A percentile compares a stretch with the other conserved stretches of the same genome.
These are phyloP conservation scores for Lophochroa leadbeateri DNA, from an alignment of 2,113 vertebrate species.

Conservation along the genomic window DNA sequence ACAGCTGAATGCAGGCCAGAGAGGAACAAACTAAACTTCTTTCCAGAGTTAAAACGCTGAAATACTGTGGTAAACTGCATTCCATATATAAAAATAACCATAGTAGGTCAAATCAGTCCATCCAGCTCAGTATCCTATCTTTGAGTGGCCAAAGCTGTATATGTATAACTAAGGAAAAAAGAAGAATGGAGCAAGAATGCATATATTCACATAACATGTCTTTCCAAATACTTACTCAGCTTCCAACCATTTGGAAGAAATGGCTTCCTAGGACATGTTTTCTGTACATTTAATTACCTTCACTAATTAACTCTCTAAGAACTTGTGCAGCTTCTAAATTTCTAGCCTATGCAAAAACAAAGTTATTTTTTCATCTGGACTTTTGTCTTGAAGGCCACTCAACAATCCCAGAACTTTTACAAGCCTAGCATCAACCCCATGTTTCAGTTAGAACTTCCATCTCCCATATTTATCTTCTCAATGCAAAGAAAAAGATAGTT, in stretches of 20 bases:
- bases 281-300: background rate
- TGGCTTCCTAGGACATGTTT: background rate
- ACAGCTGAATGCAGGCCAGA: background rate
- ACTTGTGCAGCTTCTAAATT: background rate
- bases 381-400: background rate
- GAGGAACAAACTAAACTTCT: background rate
- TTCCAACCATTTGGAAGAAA: background rate
- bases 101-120: background rate
- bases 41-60: background rate
- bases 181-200: background rate
- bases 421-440: background rate
- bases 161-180: background rate
- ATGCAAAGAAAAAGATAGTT: background rate
- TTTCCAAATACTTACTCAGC: background rate
- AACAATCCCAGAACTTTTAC: background rate
- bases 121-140: background rate
- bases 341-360: background rate
- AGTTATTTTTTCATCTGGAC: background rate
- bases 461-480: background rate
- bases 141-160: background rate
- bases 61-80: background rate
- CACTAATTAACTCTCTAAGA: background rate
- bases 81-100: background rate
- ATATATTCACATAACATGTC: accelerated
- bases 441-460: background rate